Evolutionary conservation across 2,797 vertebrate genomes (phyloP).

Genomic region (Sebastes goodei): DNA sequence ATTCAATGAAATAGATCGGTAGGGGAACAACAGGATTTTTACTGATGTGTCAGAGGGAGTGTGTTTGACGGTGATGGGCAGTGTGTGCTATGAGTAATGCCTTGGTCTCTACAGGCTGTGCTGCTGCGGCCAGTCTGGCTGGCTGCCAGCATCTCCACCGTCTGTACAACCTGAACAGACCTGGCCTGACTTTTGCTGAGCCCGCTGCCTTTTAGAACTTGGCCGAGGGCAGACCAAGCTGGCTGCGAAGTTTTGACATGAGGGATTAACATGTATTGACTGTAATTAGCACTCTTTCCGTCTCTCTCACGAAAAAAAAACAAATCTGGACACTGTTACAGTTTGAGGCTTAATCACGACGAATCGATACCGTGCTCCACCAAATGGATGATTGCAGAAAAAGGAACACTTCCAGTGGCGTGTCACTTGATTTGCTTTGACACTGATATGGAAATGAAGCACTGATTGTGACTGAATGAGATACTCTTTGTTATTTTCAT

Average conservation of each 20-base stretch:
- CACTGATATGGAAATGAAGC: constrained; percentile 8
- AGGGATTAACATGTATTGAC: constrained; percentile 60
- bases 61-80: constrained; percentile 14
- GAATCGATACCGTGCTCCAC: constrained; percentile 16
- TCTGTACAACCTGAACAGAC: constrained; percentile 34
- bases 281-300: constrained; percentile 48
- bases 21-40: constrained; percentile 16
- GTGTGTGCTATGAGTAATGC: constrained; percentile 41
- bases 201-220: constrained; percentile 35
- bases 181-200: constrained; percentile 44
- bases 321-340: not conserved
- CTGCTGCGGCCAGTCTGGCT: constrained; percentile 22
- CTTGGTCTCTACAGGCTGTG: constrained; percentile 10
- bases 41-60: constrained; percentile 2
- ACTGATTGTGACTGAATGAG: constrained; percentile 11
- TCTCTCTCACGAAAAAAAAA: not conserved
- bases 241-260: constrained; percentile 23
- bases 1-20: constrained; percentile 17
- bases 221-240: constrained; percentile 8
- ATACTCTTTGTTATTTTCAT: constrained; percentile 8
- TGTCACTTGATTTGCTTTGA: constrained; percentile 16
- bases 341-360: constrained; percentile 19
- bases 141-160: constrained; percentile 10
- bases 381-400: constrained; percentile 15
- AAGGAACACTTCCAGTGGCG: constrained; percentile 2